Evolutionary conservation across 2,113 vertebrate species (phyloP), one percentile per base, ranked within the genome.

Genomic region (Perca fluviatilis): DNA sequence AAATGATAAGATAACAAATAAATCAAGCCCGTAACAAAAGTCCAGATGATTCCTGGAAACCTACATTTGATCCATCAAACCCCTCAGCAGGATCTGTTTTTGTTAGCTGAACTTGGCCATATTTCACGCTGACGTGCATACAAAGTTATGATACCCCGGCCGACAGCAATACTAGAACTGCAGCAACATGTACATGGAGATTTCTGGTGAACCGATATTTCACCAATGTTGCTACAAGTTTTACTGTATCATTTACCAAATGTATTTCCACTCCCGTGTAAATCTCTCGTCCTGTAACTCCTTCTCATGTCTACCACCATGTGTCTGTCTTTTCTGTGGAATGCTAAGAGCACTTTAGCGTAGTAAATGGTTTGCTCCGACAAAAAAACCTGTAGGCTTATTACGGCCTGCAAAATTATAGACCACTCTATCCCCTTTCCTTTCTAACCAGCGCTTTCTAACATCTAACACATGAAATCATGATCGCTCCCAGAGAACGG

Each of bases 391-490:
- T 66, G 43, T 62, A 60, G 64, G 25, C 71, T 79, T 87, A 40
- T 70, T 61, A 66, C 56, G 46, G 58, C 23, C 43, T n/a, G 56
- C 58, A 36, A 80, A 89, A 84, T 87, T 63, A 80, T 43, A 85
- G 54, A 46, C 69, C 74, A 46, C 4, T 14, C 1, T 36, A 60
- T 77, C 70, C 51, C n/a, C 68, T 81, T 74, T 74, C 27, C 40
- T 85, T 70, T 75, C 21, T 30, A 50, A 51, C 19, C 14, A 36
- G 13, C 30, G 1, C 14, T 74, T 62, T 80, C 33, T 61, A 54
- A 74, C 12, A 49, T 80, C 33, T 61, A 54, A 74, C 12, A 49
- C 69, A 70, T 61, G n/a, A 81, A 76, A 65, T 74, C 73, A 81
- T 43, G 19, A 27, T 78, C 47, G 11, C 66, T 66, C 8, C 36